These are phyloP conservation scores for Alouatta palliata DNA, from an alignment of 2,113 vertebrate species.

Conservation along the genomic window DNA sequence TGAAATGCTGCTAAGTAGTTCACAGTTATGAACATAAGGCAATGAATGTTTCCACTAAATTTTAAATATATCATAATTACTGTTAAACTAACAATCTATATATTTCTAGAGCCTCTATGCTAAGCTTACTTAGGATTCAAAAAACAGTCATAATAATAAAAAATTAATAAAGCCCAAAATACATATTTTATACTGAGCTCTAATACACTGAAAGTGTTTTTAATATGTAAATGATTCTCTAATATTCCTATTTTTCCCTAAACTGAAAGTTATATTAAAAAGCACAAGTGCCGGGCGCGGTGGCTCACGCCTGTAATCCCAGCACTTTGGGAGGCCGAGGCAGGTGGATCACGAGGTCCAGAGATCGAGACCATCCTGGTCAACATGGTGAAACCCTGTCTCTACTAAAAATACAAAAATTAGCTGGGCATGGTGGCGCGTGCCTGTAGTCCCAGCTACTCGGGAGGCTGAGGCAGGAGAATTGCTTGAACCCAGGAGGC, in stretches of 20 bases:
- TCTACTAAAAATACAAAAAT: too few species aligned
- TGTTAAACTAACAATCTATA: conserved; percentile 16
- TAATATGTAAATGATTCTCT: not conserved
- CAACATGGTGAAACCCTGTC: too few species aligned
- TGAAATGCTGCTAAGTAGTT: conserved; percentile 25
- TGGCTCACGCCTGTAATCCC: too few species aligned
- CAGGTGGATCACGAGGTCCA: too few species aligned
- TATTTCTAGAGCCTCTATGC: conserved; percentile 15
- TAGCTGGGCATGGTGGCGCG: too few species aligned
- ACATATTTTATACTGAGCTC: not conserved
- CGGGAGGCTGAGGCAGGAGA: too few species aligned
- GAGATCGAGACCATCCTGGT: too few species aligned
- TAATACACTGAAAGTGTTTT: not conserved
- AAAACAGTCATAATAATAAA: conserved; percentile 35
- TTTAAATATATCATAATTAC: conserved; percentile 24
- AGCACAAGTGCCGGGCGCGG: too few species aligned
- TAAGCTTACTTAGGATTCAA: not conserved
- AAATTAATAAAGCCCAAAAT: conserved; percentile 11
- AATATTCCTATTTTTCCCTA: conserved; percentile 17
- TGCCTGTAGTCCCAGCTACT: too few species aligned
- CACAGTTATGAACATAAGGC: conserved; percentile 6
- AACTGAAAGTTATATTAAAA: conserved; percentile 22
- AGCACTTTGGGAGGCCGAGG: too few species aligned
- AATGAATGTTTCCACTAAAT: conserved; percentile 3
- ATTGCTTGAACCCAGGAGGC: too few species aligned